A percentile compares a stretch with the other conserved stretches of the same genome.
Evolutionary conservation across 2,888 invertebrate species (phyloP).

Genomic region (Corbicula japonica): DNA sequence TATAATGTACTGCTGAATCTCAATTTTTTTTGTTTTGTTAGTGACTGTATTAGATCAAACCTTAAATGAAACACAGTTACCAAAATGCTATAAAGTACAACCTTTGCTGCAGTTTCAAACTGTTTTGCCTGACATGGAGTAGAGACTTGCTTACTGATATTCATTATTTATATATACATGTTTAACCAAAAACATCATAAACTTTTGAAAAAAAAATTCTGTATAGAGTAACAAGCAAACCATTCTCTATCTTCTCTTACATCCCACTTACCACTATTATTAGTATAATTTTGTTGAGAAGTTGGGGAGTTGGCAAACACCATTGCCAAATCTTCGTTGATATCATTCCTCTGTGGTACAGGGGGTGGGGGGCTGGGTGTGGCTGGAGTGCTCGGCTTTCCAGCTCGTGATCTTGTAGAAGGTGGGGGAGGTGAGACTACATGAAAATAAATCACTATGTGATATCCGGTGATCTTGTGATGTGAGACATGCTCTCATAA

Average conservation of each 20-base stretch:
- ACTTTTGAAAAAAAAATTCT: neutral
- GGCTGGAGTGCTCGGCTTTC: conserved; percentile 43
- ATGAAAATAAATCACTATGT: too few relatives aligned
- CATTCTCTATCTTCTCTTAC: neutral
- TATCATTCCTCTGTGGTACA: conserved; percentile 42
- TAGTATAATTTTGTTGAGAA: conserved; percentile 32
- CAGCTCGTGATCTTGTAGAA: conserved; percentile 87
- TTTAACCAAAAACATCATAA: neutral
- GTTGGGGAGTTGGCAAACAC: conserved; percentile 45
- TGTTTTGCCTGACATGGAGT: too few relatives aligned
- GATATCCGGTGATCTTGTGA: too few relatives aligned
- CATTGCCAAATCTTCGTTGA: conserved; percentile 56
- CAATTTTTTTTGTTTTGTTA: too few relatives aligned
- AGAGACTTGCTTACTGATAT: too few relatives aligned
- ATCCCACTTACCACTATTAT: conserved; percentile 41
- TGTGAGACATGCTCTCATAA: too few relatives aligned
- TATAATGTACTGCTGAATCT: too few relatives aligned
- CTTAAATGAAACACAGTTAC: too few relatives aligned
- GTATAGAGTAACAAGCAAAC: neutral
- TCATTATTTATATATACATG: too few relatives aligned
- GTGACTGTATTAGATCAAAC: too few relatives aligned
- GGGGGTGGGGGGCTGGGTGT: conserved; percentile 39
- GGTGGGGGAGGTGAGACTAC: conserved; percentile 96
- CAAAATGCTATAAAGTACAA: too few relatives aligned
- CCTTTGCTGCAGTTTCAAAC: too few relatives aligned